Conservation (phyloP, 2,113 vertebrate species). For the Petaurus breviceps region DNA sequence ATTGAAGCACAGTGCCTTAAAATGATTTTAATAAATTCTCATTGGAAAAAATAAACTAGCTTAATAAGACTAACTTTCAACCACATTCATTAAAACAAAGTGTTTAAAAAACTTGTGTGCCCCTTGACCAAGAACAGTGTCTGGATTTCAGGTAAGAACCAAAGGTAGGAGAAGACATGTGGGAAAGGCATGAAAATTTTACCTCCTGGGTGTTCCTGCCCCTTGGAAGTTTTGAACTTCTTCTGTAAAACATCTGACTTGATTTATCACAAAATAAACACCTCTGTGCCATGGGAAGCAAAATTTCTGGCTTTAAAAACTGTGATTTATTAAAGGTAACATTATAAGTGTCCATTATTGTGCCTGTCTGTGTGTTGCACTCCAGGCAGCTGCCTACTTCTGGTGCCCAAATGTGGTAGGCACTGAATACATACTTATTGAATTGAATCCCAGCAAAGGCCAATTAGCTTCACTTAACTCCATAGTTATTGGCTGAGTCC, state of each 20-base stretch:
- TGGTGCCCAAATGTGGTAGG: not conserved
- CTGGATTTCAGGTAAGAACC: not conserved
- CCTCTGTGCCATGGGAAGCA: not conserved
- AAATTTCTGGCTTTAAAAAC: not conserved
- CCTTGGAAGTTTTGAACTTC: not conserved
- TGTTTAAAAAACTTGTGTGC: not conserved
- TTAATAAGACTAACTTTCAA: not conserved
- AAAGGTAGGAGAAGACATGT: not conserved
- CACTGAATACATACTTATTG: not conserved
- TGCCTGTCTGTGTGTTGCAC: not conserved
- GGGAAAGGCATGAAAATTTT: not conserved
- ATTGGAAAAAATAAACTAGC: not conserved
- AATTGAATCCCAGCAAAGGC: not conserved
- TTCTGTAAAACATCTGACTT: not conserved
- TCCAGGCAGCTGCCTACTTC: not conserved
- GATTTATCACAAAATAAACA: conserved; percentile 1
- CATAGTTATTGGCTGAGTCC: not conserved
- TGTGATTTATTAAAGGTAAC: not conserved
- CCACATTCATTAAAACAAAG: not conserved
- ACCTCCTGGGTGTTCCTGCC: not conserved
- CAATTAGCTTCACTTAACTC: not conserved
- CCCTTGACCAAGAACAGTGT: not conserved
- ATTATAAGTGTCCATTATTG: not conserved
- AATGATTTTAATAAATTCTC: not conserved
- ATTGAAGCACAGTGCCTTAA: not conserved